These are phyloP conservation scores for Stomatorhinus walkeri DNA, from an alignment of 2,797 vertebrate genomes.

Conservation along the genomic window DNA sequence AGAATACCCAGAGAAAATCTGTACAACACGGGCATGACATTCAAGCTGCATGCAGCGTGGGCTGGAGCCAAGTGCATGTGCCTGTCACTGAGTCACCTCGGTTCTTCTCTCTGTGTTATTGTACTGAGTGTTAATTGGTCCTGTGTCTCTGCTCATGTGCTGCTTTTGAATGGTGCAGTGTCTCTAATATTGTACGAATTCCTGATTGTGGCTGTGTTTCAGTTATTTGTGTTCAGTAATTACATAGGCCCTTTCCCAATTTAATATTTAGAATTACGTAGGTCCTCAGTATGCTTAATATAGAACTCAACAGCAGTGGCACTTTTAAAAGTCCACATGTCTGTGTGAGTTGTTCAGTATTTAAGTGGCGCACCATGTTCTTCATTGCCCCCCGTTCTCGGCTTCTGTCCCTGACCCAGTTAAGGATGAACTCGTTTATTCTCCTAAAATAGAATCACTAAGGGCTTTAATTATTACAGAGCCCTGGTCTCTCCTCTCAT, in stretches of 20 bases:
- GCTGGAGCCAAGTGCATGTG: neutral
- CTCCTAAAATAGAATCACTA: slow-evolving; percentile 61
- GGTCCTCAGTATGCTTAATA: neutral
- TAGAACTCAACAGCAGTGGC: neutral
- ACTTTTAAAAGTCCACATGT: neutral
- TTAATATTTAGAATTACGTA: neutral
- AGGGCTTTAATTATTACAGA: slow-evolving; percentile 40
- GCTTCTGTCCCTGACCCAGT: slow-evolving; percentile 30
- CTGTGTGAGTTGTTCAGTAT: neutral
- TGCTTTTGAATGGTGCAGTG: neutral
- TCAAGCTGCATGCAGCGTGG: neutral
- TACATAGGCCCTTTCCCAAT: neutral
- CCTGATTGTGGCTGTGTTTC: neutral
- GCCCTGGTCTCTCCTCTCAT: neutral
- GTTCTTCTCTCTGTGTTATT: neutral
- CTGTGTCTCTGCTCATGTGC: neutral
- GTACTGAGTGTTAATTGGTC: neutral
- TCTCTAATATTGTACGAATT: neutral
- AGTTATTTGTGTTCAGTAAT: neutral
- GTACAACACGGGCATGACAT: neutral
- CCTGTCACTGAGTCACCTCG: neutral
- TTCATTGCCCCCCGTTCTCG: neutral
- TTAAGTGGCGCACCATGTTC: neutral
- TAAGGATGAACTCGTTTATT: slow-evolving; percentile 67
- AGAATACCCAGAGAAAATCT: neutral